Evolutionary conservation across 2,113 vertebrate species (phyloP), one percentile per base, ranked within the genome.

Genomic region (Egretta garzetta): DNA sequence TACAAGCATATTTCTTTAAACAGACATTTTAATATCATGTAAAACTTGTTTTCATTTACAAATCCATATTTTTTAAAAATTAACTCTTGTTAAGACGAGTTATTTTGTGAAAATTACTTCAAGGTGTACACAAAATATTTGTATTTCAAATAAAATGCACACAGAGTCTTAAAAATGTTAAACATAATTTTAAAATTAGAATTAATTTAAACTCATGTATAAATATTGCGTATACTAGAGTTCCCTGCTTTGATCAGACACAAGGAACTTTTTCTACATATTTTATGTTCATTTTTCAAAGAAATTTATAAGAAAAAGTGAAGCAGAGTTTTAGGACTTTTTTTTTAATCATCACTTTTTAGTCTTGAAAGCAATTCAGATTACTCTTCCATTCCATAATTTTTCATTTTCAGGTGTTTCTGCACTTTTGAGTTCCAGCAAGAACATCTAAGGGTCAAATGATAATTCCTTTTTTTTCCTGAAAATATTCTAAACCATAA

Each of bases 151-250:
- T 4, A n/a, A 77, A 49, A 55, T 24, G 26, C 15, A 59, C 32
- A 6, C 4, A 39, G 14, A 59, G 9, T 26, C 45, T 81, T 15
- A 79, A 56, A 83, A 47, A 28, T 41, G 8, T 5, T 35, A 45
- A 60, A 47, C 3, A 58, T 3, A 4, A 62, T 67, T 82, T 62
- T 5, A 23, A 67, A 67, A 45, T 47, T 1, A 1, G 24, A 19
- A 52, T 50, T 55, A 43, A 19, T 26, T 26, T 60, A 62, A 39
- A 12, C 6, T 21, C 4, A 43, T 16, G 8, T 26, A 19, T 19
- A 12, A 70, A 41, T 14, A 28, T 12, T 41, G 39, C 24, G 35
- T 0, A 4, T 6, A 24, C 5, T 33, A 4, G 2, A 23, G 39
- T 58, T 52, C 30, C 8, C 12, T 77, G 14, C 27, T 71, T 66